Conservation (phyloP, 2,888 invertebrate genomes). For the Andrena bucephala region DNA sequence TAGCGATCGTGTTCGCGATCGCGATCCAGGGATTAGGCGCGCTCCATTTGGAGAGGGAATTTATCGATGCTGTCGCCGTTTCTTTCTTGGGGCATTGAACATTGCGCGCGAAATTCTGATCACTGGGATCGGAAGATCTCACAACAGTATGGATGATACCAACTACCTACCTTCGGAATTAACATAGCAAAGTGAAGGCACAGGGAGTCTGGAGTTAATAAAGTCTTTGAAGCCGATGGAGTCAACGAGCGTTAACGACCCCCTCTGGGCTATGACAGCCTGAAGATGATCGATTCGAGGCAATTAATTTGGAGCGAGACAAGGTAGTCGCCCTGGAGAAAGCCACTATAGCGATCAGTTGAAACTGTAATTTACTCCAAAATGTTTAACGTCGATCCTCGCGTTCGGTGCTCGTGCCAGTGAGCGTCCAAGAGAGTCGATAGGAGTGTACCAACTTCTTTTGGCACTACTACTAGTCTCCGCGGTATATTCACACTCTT, state of each 20-base stretch:
- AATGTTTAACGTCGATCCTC: too few relatives aligned
- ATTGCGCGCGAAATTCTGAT: too few relatives aligned
- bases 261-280: not conserved
- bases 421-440: not conserved
- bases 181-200: not conserved
- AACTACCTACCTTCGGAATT: not conserved
- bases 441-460: too few relatives aligned
- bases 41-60: not conserved
- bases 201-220: not conserved
- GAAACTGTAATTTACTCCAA: not conserved
- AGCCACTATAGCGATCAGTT: not conserved
- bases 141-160: not conserved
- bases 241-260: constrained; percentile 2
- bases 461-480: too few relatives aligned
- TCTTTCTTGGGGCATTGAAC: not conserved
- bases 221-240: not conserved
- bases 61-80: not conserved
- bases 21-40: constrained; percentile 3
- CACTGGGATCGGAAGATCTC: not conserved
- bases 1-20: constrained; percentile 3
- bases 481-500: too few relatives aligned
- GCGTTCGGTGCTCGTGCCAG: not conserved
- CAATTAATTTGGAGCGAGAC: not conserved
- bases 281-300: constrained; percentile 7
- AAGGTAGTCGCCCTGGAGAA: not conserved